A percentile compares a stretch with the other conserved stretches of the same genome.
Conservation (phyloP, 2,797 vertebrate genomes). For the Pseudochromis fuscus region DNA sequence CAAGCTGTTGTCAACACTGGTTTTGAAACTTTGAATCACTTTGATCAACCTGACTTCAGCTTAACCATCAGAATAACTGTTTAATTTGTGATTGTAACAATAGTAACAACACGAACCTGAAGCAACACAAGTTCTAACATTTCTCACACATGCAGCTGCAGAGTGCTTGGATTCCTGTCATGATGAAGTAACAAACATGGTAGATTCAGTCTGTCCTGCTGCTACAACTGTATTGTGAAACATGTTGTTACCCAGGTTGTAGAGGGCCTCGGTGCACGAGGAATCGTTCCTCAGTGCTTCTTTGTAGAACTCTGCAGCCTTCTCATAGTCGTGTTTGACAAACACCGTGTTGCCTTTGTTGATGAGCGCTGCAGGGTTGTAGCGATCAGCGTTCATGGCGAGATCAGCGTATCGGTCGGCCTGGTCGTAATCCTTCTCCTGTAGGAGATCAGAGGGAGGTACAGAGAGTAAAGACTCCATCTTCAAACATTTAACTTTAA, state of each 20-base stretch:
- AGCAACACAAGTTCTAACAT: too few relatives aligned
- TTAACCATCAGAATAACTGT: too few relatives aligned
- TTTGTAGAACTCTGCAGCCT: slow-evolving; percentile 96
- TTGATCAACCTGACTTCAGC: too few relatives aligned
- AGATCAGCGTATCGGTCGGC: slow-evolving; percentile 94
- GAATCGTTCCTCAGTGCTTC: slow-evolving; percentile 97
- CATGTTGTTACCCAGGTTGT: slow-evolving; percentile 90
- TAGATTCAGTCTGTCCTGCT: not conserved
- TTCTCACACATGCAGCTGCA: too few relatives aligned
- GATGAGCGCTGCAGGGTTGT: slow-evolving; percentile 94
- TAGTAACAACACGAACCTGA: too few relatives aligned
- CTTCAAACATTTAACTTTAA: too few relatives aligned
- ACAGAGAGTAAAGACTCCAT: not conserved
- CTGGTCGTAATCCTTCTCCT: slow-evolving; percentile 95
- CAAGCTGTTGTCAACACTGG: not conserved
- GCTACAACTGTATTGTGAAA: not conserved
- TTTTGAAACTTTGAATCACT: too few relatives aligned
- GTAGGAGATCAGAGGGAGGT: slow-evolving; percentile 4
- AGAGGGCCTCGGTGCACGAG: slow-evolving; percentile 96
- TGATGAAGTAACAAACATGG: not conserved
- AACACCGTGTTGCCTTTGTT: slow-evolving; percentile 98
- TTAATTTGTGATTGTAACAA: too few relatives aligned
- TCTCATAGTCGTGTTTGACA: slow-evolving; percentile 91
- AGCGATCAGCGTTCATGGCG: slow-evolving; percentile 94
- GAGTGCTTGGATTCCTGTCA: not conserved